Conservation (phyloP, 2,113 vertebrate genomes). For the Chrysochloris asiatica region DNA sequence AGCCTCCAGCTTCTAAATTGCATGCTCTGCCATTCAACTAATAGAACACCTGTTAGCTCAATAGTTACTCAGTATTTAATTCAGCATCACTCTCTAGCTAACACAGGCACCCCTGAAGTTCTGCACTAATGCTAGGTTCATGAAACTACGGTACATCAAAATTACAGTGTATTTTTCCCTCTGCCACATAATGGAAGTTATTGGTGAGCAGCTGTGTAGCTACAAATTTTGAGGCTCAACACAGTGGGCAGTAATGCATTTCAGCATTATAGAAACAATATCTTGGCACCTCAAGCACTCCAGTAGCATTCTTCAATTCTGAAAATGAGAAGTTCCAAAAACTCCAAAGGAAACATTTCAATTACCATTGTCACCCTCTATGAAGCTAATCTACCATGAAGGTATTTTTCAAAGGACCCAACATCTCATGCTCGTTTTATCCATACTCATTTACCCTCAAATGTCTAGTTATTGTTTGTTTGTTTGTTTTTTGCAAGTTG, state of each 20-base stretch:
- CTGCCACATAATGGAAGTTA: constrained; percentile 52
- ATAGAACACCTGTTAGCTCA: constrained; percentile 62
- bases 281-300: neutral
- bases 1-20: constrained; percentile 70
- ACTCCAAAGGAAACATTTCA: neutral
- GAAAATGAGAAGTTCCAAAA: neutral
- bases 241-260: constrained; percentile 1
- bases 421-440: neutral
- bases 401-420: neutral
- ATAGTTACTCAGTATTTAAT: constrained; percentile 36
- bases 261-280: constrained; percentile 11
- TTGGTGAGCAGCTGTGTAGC: constrained; percentile 63
- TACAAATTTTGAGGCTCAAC: neutral
- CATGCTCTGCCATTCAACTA: constrained; percentile 67
- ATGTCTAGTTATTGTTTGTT: neutral
- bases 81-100: constrained; percentile 9
- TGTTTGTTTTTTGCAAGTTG: neutral
- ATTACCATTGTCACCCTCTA: neutral
- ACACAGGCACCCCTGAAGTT: constrained; percentile 49
- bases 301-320: accelerated
- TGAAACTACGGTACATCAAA: constrained; percentile 46
- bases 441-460: neutral
- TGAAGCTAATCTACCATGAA: neutral
- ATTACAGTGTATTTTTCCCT: constrained; percentile 8
- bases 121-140: constrained; percentile 30